These are phyloP conservation scores for Falco concolor DNA, from an alignment of 2,797 vertebrate species.

Conservation along the genomic window DNA sequence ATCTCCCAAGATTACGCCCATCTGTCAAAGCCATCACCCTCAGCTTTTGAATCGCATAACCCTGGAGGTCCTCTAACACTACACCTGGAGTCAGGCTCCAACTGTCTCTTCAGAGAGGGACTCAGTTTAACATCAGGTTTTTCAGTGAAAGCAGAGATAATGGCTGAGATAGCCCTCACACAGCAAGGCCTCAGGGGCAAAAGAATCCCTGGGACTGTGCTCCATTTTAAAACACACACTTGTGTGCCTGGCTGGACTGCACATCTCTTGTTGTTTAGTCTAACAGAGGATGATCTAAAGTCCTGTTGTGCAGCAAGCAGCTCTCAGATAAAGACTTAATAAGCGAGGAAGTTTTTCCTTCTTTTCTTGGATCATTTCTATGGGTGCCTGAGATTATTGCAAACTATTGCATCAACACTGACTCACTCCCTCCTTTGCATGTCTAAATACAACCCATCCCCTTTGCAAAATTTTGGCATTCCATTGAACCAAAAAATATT, in stretches of 20 bases:
- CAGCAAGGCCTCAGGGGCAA: background rate
- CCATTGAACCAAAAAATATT: background rate
- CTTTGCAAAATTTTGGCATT: background rate
- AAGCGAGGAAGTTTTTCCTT: background rate
- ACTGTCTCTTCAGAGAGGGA: background rate
- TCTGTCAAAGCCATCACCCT: background rate
- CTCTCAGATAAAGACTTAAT: background rate
- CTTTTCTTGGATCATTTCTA: background rate
- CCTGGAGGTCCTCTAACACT: background rate
- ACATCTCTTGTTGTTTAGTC: background rate
- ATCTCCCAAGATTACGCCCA: too few species aligned
- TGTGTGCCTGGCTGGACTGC: background rate
- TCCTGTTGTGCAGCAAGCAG: background rate
- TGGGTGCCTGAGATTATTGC: background rate
- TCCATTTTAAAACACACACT: background rate
- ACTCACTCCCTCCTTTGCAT: background rate
- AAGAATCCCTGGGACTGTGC: background rate
- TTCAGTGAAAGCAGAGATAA: background rate
- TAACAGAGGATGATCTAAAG: background rate
- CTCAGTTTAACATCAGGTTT: background rate
- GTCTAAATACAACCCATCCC: background rate
- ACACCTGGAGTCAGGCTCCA: background rate
- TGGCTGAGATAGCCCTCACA: background rate
- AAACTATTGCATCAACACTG: background rate
- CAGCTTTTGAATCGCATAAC: background rate